Percentiles rank a stretch among this genome's conserved stretches.
Evolutionary conservation across 1,140 invertebrate genomes (phyloP).

Genomic region (Drosophila pallidifrons): DNA sequence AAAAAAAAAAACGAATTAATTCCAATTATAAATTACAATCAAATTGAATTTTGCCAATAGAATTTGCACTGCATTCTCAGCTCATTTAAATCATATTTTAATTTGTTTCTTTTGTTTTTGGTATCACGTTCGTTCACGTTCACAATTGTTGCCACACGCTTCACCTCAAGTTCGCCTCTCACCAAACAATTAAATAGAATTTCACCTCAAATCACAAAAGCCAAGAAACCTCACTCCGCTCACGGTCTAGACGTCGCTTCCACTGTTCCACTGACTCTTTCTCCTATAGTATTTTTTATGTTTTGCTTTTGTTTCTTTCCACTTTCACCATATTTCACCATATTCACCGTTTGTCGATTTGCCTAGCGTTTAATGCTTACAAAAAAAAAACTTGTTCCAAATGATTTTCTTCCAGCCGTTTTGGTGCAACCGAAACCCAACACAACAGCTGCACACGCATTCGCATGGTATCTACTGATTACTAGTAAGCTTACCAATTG

Average conservation of each 20-base stretch:
- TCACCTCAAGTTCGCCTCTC: constrained; percentile 3
- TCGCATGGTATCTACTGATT: constrained; percentile 27
- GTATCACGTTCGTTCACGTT: constrained; percentile 21
- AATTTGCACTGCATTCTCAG: constrained; percentile 68
- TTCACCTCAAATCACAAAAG: constrained; percentile 14
- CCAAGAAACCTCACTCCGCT: constrained; percentile 10
- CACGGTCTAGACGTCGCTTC: background rate
- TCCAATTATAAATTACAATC: constrained; percentile 17
- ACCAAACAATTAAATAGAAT: constrained; percentile 12
- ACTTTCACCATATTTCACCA: constrained; percentile 3
- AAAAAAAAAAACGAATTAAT: constrained; percentile 23
- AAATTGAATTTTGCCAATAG: constrained; percentile 57
- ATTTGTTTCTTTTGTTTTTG: background rate
- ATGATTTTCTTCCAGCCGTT: constrained; percentile 31
- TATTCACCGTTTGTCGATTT: constrained; percentile 3
- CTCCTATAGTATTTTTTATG: background rate
- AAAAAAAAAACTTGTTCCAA: constrained; percentile 9
- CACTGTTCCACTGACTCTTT: no score
- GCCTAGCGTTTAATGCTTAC: constrained; percentile 22
- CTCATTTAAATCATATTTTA: constrained; percentile 22
- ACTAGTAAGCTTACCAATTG: constrained; percentile 30
- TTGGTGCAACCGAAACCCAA: constrained; percentile 13
- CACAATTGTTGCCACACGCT: constrained; percentile 15
- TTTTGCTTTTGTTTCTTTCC: constrained; percentile 3
- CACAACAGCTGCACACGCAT: constrained; percentile 26